A percentile compares a stretch with the other conserved stretches of the same genome.
Evolutionary conservation across 2,888 invertebrate species (phyloP).

Genomic region (Adelphocoris suturalis): DNA sequence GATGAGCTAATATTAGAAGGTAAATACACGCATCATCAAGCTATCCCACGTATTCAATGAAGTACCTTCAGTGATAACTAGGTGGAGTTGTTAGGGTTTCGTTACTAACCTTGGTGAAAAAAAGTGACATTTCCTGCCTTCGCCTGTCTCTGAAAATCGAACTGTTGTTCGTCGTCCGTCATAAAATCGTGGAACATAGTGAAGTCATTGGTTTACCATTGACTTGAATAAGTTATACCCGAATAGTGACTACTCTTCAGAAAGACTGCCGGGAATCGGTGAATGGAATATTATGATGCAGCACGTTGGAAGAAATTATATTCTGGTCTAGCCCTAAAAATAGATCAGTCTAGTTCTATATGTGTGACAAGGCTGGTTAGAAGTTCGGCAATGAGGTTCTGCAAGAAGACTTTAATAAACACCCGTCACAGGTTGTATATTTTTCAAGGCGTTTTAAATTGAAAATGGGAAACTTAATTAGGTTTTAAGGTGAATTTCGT

Average conservation of each 20-base stretch:
- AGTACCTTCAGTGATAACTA: background rate
- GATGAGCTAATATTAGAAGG: slow-evolving; percentile 35
- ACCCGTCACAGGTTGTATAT: slow-evolving; percentile 47
- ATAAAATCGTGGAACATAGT: no score
- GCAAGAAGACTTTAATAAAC: slow-evolving; percentile 61
- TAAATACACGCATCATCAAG: slow-evolving; percentile 25
- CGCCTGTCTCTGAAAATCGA: no score
- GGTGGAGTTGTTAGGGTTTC: background rate
- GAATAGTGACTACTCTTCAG: background rate
- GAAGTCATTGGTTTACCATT: background rate
- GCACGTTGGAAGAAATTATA: slow-evolving; percentile 66
- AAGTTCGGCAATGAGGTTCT: slow-evolving; percentile 62
- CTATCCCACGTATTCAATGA: slow-evolving; percentile 22
- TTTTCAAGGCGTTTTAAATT: background rate
- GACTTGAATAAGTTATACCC: background rate
- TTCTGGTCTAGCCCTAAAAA: slow-evolving; percentile 66
- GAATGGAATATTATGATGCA: slow-evolving; percentile 68
- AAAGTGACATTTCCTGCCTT: no score
- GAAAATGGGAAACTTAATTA: slow-evolving; percentile 12
- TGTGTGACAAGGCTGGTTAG: slow-evolving; percentile 69
- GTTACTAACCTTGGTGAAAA: background rate
- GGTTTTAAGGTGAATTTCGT: slow-evolving; percentile 3
- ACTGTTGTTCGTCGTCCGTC: no score
- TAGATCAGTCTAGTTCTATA: slow-evolving; percentile 70
- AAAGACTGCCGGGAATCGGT: background rate